Evolutionary conservation across 2,888 invertebrate species (phyloP), one percentile per base, ranked within the genome.

Genomic region (Drosophila merina): DNA sequence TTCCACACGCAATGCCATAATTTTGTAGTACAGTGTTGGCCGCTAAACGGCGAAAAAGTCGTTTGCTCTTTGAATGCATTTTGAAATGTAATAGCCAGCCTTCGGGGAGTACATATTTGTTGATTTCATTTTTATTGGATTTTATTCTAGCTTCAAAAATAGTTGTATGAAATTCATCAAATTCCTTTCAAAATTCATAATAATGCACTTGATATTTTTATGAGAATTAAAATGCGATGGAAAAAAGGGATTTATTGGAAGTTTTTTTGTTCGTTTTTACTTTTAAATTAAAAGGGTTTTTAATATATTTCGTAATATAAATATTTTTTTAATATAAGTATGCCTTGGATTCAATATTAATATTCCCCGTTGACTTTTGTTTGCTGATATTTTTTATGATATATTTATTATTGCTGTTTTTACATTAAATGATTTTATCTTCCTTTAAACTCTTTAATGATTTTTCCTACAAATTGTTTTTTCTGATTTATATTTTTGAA

Each of bases 1-100:
- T 77, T 75, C 66, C 79, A 73, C 83, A 84, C 88, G 83, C 83
- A 84, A 84, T 87, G 79, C 79, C 79, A 84, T 82, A 77, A 84
- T 84, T 84, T 84, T 74, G 70, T 57, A 56, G 54, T 40, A 49
- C 52, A 54, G 56, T 56, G 44, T 14, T 51, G n/a, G n/a, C 45
- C 26, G 44, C 31, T 40, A 44, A 20, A 6, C 1, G 1, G 1
- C 4, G 0, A 0, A 0, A 1, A 40, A 7, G 47, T 28, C 25
- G 10, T 10, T 36, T 2, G 7, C 1, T n/a, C 28, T 8, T 38
- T 20, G 12, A 42, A 42, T 42, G 42, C 42, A 9, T 42, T 42
- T 42, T 42, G 42, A 20, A 14, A 42, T 42, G 7, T 14, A 42
- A 42, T 20, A 42, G 14, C 20, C 14, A 42, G 14, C 9, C 14